Evolutionary conservation across 2,113 vertebrate genomes (phyloP).

Genomic region (Zeus faber): DNA sequence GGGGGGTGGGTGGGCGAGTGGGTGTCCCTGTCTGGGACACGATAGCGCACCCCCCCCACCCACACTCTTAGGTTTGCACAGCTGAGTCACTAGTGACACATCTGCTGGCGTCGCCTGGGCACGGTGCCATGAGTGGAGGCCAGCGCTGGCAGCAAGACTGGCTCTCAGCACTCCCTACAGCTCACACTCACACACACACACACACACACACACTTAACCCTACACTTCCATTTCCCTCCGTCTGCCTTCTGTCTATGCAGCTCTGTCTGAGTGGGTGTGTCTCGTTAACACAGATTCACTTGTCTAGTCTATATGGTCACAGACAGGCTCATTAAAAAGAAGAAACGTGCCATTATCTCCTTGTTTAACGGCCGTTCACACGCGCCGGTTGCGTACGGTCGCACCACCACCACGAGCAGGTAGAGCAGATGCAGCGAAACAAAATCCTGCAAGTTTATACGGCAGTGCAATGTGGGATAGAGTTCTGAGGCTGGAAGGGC

Average conservation of each 20-base stretch:
- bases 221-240: slow-evolving; percentile 47
- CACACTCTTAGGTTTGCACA: slow-evolving; percentile 32
- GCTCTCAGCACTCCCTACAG: slow-evolving; percentile 57
- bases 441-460: too few relatives aligned
- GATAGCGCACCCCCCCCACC: not conserved
- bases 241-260: slow-evolving; percentile 52
- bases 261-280: slow-evolving; percentile 38
- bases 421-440: not conserved
- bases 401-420: not conserved
- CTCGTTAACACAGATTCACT: slow-evolving; percentile 21
- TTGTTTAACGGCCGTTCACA: not conserved
- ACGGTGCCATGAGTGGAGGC: slow-evolving; percentile 59
- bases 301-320: slow-evolving; percentile 19
- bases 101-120: slow-evolving; percentile 68
- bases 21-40: slow-evolving; percentile 33
- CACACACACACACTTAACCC: slow-evolving; percentile 44
- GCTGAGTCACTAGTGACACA: slow-evolving; percentile 71
- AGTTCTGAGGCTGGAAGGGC: too few relatives aligned
- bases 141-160: slow-evolving; percentile 62
- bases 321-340: slow-evolving; percentile 21
- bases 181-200: slow-evolving; percentile 36
- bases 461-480: too few relatives aligned
- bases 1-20: slow-evolving; percentile 41
- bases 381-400: not conserved
- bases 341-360: slow-evolving; percentile 17